These are phyloP conservation scores for Spinus pinus DNA, from an alignment of 2,797 vertebrate genomes.

Conservation along the genomic window DNA sequence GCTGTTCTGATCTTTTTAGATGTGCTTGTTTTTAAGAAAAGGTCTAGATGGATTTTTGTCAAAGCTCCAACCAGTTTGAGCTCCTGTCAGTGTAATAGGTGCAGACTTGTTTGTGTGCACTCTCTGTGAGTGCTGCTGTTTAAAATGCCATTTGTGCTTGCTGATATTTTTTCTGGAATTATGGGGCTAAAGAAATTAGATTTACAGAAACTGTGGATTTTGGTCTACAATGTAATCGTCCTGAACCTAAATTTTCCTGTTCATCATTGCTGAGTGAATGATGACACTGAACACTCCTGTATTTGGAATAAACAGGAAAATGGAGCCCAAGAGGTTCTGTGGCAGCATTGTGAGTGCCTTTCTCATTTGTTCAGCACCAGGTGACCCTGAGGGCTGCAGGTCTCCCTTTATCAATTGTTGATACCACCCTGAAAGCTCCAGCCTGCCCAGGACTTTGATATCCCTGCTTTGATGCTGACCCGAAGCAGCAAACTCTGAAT, in stretches of 20 bases:
- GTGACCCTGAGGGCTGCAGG: not conserved
- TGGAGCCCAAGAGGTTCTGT: not conserved
- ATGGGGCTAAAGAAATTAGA: not conserved
- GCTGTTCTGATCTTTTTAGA: not conserved
- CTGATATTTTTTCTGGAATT: slow-evolving; percentile 52
- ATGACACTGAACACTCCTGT: not conserved
- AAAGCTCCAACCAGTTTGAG: not conserved
- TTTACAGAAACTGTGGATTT: slow-evolving; percentile 1
- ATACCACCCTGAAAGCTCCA: not conserved
- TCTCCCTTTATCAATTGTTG: not conserved
- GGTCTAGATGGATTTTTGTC: slow-evolving; percentile 15
- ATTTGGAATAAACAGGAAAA: not conserved
- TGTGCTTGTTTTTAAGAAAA: slow-evolving; percentile 17
- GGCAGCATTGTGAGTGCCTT: not conserved
- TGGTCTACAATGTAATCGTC: not conserved
- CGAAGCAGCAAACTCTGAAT: not conserved
- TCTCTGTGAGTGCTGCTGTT: slow-evolving; percentile 27
- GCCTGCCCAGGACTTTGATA: not conserved
- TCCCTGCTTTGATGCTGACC: not conserved
- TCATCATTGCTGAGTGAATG: not conserved
- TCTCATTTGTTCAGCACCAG: not conserved
- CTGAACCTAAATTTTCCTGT: not conserved
- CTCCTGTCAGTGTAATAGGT: slow-evolving; percentile 1
- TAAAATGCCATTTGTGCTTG: slow-evolving; percentile 52
- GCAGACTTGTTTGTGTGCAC: not conserved